Base-by-base conservation (phyloP, 2,797 vertebrate genomes). In the Tadarida brasiliensis region DNA sequence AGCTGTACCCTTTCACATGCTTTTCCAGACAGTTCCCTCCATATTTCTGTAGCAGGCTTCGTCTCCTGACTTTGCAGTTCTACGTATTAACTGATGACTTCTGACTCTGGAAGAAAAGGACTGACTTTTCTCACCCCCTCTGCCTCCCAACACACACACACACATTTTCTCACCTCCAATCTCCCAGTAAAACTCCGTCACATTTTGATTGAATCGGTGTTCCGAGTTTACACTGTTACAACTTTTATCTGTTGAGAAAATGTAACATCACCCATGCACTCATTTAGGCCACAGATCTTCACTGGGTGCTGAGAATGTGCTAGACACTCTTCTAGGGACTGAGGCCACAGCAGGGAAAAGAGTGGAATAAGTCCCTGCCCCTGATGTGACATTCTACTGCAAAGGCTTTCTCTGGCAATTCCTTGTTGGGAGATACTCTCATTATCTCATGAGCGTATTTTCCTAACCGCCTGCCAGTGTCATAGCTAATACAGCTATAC, bases 361-460 rank as follows among this genome's bases (percentile, higher is more conserved):
- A 77, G 57, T 6, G 59, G 17, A 89, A 47, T 49, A 11, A 57
- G 57, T 24, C 44, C 19, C 70, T 78, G 19, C 4, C 11, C 30
- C 30, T 51, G 47, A 57, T 44, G 39, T 44, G 39, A 44, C 3
- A 7, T 44, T 44, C 39, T 44, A 44, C 39, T 44, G 7, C 39
- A 7, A 44, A 7, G 3, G 39, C 28, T 84, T 90, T 74, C 28
- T 59, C 56, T 70, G 80, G 14, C 35, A 91, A 65, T 7, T 91
- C 51, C 39, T 70, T 68, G 19, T 63, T 96, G 71, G 59, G 22
- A 61, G 76, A 67, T 59, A 30, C 61, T 44, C 68, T 84, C 47
- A 24, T 94, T 67, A 76, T 90, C 67, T 86, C 92, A 49, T 93
- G 94, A 81, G 54, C 47, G 78, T 84, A 33, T 28, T 86, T 77